Evolutionary conservation across 2,888 invertebrate species (phyloP), one percentile per base, ranked within the genome.

Genomic region (Tineola bisselliella): DNA sequence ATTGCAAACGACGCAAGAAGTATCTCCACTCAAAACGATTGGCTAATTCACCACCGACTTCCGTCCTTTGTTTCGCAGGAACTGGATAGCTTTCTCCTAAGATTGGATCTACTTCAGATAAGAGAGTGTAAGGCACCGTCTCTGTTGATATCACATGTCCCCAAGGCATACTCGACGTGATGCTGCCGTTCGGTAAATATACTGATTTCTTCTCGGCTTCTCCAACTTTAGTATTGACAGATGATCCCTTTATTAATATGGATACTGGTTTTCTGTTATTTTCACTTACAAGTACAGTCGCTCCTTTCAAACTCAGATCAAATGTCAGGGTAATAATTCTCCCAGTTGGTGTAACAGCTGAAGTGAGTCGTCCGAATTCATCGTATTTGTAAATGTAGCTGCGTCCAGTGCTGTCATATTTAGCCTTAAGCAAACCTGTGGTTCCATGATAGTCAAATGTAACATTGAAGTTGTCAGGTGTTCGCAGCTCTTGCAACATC

Each of bases 1-100:
- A 89, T 65, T 91, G 90, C 38, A 92, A 88, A 64, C 94, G 91
- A 59, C 96, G 88, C 62, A 96, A 88, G 84, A 96, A 96, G 81
- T 96, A 98, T 44, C 97, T 90, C 98, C 98, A 98, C 81, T 98
- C 98, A 70, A 98, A 95, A 65, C 97, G 89, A 71, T 97, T 97
- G 0, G 96, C 95, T 61, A 96, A 77, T 72, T 97, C 96, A 0
- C 96, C 95, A 19, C 95, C 94, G 13, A 96, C 93, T 84, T 96
- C 96, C 0, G 94, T 95, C 63, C 93, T 90, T 75, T 96, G 96
- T 72, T 96, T 95, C 0, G 95, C 94, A 0, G 96, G 95, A 0
- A 96, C 95, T 0, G 96, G 96, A 71, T 95, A 96, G 69, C 94
- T 95, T 78, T 96, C 96, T 0, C 94, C 94, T n/a, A 96, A 77